These are phyloP conservation scores for Phataginus tetradactyla DNA, from an alignment of 2,797 vertebrate genomes.

Conservation along the genomic window DNA sequence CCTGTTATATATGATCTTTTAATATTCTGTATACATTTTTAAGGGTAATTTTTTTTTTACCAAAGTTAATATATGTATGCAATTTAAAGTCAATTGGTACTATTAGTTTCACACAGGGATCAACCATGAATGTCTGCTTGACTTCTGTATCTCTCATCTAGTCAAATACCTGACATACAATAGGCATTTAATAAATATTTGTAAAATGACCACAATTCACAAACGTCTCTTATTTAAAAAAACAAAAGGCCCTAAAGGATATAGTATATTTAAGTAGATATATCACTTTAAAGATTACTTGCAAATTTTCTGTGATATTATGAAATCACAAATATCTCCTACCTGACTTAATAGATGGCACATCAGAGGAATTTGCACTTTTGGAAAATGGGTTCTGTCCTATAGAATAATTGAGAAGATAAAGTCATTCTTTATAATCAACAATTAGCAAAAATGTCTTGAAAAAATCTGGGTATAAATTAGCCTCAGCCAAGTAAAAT, in stretches of 20 bases:
- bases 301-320: slow-evolving; percentile 4
- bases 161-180: background rate
- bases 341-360: slow-evolving; percentile 86
- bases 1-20: background rate
- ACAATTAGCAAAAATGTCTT: background rate
- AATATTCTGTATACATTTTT: background rate
- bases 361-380: slow-evolving; percentile 84
- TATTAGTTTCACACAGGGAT: background rate
- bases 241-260: background rate
- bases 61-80: background rate
- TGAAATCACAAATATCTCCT: slow-evolving; percentile 77
- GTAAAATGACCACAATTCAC: slow-evolving; percentile 7
- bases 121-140: background rate
- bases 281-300: slow-evolving; percentile 18
- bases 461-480: background rate
- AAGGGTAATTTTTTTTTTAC: background rate
- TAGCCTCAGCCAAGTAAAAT: background rate
- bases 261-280: background rate
- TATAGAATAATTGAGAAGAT: slow-evolving; percentile 77
- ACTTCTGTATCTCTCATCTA: background rate
- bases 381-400: slow-evolving; percentile 89
- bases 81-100: background rate
- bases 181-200: background rate
- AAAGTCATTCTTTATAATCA: slow-evolving; percentile 36
- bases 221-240: background rate